Percentiles rank a stretch among this genome's conserved stretches.
Conservation (phyloP, 1,140 invertebrate genomes). For the Plutomurus gul region DNA sequence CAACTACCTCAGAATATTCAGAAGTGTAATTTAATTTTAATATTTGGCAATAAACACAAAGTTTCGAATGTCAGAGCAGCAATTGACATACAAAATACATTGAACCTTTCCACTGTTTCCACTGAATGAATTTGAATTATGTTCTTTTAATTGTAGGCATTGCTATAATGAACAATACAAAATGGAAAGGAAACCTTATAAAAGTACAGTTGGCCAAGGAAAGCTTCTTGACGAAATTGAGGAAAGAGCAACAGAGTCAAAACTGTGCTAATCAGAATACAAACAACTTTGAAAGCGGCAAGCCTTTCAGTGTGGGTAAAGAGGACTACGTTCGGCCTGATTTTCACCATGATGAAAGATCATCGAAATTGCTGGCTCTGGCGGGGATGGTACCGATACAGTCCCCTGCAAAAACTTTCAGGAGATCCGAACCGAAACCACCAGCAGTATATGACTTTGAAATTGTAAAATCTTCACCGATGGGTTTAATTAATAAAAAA, state of each 20-base stretch:
- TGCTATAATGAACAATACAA: constrained; percentile 38
- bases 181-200: constrained; percentile 42
- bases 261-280: background rate
- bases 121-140: background rate
- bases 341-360: background rate
- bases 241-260: constrained; percentile 7
- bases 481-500: background rate
- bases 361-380: background rate
- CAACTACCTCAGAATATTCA: background rate
- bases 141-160: background rate
- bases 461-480: background rate
- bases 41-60: too few species aligned
- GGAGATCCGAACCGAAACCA: too few species aligned
- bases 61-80: too few species aligned
- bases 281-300: background rate
- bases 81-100: too few species aligned
- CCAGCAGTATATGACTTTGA: background rate
- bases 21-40: background rate
- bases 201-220: constrained; percentile 45
- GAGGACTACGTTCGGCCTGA: background rate
- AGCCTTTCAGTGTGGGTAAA: background rate
- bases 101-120: too few species aligned
- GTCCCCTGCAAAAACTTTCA: background rate
- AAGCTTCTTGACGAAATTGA: constrained; percentile 31
- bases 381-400: background rate